Conservation (phyloP, 2,888 invertebrate genomes). For the Athalia rosae region DNA sequence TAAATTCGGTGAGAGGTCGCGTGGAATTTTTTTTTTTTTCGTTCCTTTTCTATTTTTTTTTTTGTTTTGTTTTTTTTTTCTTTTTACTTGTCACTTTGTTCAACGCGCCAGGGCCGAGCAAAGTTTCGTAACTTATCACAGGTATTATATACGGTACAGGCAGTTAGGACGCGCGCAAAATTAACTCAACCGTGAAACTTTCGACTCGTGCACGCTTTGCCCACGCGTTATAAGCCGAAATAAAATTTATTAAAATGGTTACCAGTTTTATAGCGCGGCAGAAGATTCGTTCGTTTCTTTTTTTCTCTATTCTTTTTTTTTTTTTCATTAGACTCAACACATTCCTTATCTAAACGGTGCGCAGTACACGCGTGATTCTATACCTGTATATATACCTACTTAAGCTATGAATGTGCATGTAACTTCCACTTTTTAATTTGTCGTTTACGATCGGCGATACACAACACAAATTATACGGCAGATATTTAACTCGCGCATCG, state of each 20-base stretch:
- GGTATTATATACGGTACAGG: neutral
- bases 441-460: neutral
- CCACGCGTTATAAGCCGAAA: neutral
- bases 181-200: conserved; percentile 41
- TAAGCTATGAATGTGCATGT: neutral
- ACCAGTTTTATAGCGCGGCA: neutral
- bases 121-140: conserved; percentile 21
- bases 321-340: neutral
- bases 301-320: no score
- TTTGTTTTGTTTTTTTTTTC: neutral
- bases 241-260: conserved; percentile 18
- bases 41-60: no score
- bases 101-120: conserved; percentile 42
- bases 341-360: neutral
- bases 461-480: neutral
- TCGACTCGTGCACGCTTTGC: conserved; percentile 15
- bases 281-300: neutral
- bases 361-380: conserved; percentile 2
- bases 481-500: neutral
- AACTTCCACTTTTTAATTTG: neutral
- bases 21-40: no score
- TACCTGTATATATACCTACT: neutral
- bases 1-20: no score
- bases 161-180: conserved; percentile 5
- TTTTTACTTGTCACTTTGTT: conserved; percentile 28